Base-by-base conservation (phyloP, 1,140 invertebrate genomes). In the Ceratina calcarata region DNA sequence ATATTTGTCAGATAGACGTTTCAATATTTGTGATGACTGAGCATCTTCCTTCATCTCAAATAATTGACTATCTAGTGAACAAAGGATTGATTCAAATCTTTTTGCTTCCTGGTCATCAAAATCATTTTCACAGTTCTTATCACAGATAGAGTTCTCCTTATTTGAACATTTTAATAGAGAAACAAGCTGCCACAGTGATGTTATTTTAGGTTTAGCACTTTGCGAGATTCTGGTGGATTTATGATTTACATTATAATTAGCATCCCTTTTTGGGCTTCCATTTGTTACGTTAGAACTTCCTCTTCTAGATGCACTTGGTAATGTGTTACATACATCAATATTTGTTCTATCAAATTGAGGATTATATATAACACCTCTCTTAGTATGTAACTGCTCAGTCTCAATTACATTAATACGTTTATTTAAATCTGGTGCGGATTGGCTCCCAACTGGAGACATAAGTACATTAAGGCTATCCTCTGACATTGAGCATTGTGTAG, bases 1-100 rank as follows among this genome's bases (percentile, higher is more conserved):
- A 61, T 88, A 92, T 65, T 89, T 74, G 1, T 85, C 65, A 0
- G 91, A 91, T n/a, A 91, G 32, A 22, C 90, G 82, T n/a, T 75
- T 85, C 15, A 90, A 51, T 7, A 90, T 67, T 58, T 71, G 73
- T 20, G 80, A 32, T 66, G 45, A 61, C 18, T 18, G 0, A n/a
- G 49, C 12, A 57, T 16, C 27, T 61, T 82, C 69, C 60, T 55
- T 68, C 6, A 49, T 37, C 60, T 55, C n/a, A n/a, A 82, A 71
- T 7, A 78, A 8, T 20, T 71, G 32, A 62, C 78, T 61, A 22
- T 69, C 60, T n/a, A 85, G 22, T 12, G 51, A 85, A 18, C 24
- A 57, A n/a, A 85, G 27, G 3, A 85, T 24, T n/a, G 15, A 49
- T 45, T 84, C 49, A 85, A 79, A 84, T 18, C 80, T 73, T 1